Base-by-base conservation (phyloP, 2,888 invertebrate genomes). In the Leptogaster cylindrica region DNA sequence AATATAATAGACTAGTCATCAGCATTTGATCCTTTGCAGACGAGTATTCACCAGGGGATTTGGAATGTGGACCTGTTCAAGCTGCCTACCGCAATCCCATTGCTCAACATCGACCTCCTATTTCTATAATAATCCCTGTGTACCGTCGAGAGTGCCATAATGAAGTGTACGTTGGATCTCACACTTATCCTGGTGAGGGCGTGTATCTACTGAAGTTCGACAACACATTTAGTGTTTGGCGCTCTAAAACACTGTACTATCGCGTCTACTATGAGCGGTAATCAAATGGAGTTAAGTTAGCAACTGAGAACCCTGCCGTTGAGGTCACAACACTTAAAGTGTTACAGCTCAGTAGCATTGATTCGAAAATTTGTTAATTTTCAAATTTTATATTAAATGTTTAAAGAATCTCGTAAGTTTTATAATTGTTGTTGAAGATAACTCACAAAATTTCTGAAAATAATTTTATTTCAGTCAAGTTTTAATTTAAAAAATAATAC, bases 181-280 rank as follows among this genome's bases (percentile, higher is more conserved):
- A 99, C 82, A 87, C 89, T 61, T 98, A 98, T 82, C 98, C 98
- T 1, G 97, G 97, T 2, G 91, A 94, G 82, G 99, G 99, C 14
- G 94, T 97, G 36, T 99, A 99, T 82, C 84, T 98, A 78, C 85
- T 99, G 41, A 99, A 99, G 83, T 99, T 99, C 82, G 99, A 99
- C 83, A 99, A 99, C 83, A 95, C 97, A 1, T 99, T 97, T 81
- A 97, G 97, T 65, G 85, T 99, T 73, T 99, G 98, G 98, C 88
- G 99, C 76, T 97, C 97, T 74, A 99, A 99, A 88, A 97, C 96
- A 48, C 87, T 99, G 65, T 99, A 98, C 82, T 99, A 99, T 82
- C 89, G 98, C 82, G 97, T 99, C 58, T 99, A 97, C 81, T 99
- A 99, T 80, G 97, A 94, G 61, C 90, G 92, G 76, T 87, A 78